Percentiles rank a stretch among this genome's conserved stretches.
These are phyloP conservation scores for Macrotis lagotis DNA, from an alignment of 2,113 vertebrate species.

Conservation along the genomic window DNA sequence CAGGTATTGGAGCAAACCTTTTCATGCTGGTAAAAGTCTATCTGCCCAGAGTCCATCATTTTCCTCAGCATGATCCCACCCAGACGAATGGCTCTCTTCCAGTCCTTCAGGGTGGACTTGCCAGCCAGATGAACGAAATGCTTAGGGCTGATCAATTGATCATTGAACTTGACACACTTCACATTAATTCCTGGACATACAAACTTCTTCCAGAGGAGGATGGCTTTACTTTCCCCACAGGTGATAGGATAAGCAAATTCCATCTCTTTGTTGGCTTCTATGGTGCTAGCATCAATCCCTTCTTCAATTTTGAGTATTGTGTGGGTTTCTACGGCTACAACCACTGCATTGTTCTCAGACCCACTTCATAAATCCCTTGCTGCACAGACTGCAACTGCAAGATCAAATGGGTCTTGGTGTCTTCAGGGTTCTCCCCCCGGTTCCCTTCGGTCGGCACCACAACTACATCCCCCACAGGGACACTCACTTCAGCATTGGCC, in stretches of 20 bases:
- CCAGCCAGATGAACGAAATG: slow-evolving; percentile 97
- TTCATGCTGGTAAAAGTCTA: slow-evolving; percentile 97
- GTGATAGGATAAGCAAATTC: slow-evolving; percentile 96
- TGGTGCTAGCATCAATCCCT: slow-evolving; percentile 85
- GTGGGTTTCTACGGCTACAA: slow-evolving; percentile 91
- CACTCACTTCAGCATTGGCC: slow-evolving; percentile 92
- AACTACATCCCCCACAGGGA: slow-evolving; percentile 92
- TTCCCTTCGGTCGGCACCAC: slow-evolving; percentile 89
- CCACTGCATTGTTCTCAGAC: slow-evolving; percentile 86
- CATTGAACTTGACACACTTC: slow-evolving; percentile 96
- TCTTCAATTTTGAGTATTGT: slow-evolving; percentile 89
- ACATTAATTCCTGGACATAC: slow-evolving; percentile 97
- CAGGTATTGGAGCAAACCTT: slow-evolving; percentile 96
- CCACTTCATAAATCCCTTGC: slow-evolving; percentile 90
- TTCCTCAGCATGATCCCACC: slow-evolving; percentile 98
- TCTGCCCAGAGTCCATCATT: slow-evolving; percentile 98
- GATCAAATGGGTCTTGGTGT: slow-evolving; percentile 92
- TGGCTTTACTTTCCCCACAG: slow-evolving; percentile 94
- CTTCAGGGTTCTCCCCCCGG: slow-evolving; percentile 89
- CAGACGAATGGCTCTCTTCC: slow-evolving; percentile 96
- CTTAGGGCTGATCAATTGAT: slow-evolving; percentile 96
- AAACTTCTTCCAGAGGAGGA: slow-evolving; percentile 96
- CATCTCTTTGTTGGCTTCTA: slow-evolving; percentile 88
- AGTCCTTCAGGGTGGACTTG: slow-evolving; percentile 96
- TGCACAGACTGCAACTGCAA: slow-evolving; percentile 92